These are phyloP conservation scores for Episyrphus balteatus DNA, from an alignment of 1,140 invertebrate genomes.

Conservation along the genomic window DNA sequence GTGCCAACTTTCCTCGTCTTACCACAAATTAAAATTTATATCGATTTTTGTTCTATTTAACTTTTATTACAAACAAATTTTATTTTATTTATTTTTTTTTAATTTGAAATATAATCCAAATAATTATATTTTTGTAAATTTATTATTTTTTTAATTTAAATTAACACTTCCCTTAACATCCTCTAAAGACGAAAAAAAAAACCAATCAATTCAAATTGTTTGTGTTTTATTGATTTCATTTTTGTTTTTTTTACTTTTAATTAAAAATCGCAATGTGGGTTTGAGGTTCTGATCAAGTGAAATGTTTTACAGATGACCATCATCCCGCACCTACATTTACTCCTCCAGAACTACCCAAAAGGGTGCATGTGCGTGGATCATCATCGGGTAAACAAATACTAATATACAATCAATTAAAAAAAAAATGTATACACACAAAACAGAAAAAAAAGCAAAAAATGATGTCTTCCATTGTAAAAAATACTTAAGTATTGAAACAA, in stretches of 20 bases:
- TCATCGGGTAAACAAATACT: conserved; percentile 35
- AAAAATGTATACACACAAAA: conserved; percentile 1
- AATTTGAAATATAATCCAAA: no score
- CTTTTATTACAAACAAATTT: no score
- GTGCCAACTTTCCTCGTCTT: no score
- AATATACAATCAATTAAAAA: conserved; percentile 7
- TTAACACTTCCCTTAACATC: no score
- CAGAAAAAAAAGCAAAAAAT: not conserved
- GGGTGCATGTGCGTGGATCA: conserved; percentile 90
- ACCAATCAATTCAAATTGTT: not conserved
- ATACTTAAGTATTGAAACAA: no score
- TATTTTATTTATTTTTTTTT: no score
- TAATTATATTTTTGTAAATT: not conserved
- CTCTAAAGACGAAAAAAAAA: no score
- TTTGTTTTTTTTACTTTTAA: not conserved
- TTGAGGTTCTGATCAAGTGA: conserved; percentile 17
- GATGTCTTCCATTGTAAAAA: no score
- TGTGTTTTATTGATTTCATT: not conserved
- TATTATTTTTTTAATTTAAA: not conserved
- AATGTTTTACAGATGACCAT: conserved; percentile 81
- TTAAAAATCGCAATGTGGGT: not conserved
- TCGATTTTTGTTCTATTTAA: no score
- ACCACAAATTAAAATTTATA: no score
- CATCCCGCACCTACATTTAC: conserved; percentile 89
- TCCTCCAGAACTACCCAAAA: conserved; percentile 92